A percentile compares a stretch with the other conserved stretches of the same genome.
These are phyloP conservation scores for Polyodon spathula DNA, from an alignment of 2,113 vertebrate species.

Conservation along the genomic window DNA sequence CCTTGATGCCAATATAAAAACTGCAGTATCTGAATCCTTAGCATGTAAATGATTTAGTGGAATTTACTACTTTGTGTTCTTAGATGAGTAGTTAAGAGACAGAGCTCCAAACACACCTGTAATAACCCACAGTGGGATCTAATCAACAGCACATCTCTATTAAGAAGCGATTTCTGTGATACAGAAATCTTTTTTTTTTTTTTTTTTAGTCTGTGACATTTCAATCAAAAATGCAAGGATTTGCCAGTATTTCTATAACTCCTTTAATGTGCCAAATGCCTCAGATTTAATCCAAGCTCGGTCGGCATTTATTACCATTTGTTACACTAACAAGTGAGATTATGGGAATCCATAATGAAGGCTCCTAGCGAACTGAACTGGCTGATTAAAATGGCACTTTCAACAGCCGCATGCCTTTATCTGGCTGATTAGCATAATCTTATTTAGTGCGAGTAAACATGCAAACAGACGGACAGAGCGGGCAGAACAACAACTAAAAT, in stretches of 20 bases:
- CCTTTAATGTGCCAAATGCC: slow-evolving; percentile 62
- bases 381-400: slow-evolving; percentile 81
- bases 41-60: too few relatives aligned
- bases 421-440: slow-evolving; percentile 85
- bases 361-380: slow-evolving; percentile 62
- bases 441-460: slow-evolving; percentile 84
- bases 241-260: slow-evolving; percentile 65
- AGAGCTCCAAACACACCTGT: slow-evolving; percentile 19
- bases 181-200: slow-evolving; percentile 42
- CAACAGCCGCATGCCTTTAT: slow-evolving; percentile 76
- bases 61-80: too few relatives aligned
- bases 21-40: too few relatives aligned
- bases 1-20: too few relatives aligned
- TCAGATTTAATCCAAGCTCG: slow-evolving; percentile 69
- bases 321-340: slow-evolving; percentile 81
- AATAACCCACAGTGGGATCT: slow-evolving; percentile 20
- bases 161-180: slow-evolving; percentile 58
- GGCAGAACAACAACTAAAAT: slow-evolving; percentile 49
- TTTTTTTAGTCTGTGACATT: slow-evolving; percentile 60
- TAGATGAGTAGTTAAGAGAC: too few relatives aligned
- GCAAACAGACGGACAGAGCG: slow-evolving; percentile 57
- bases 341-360: slow-evolving; percentile 93
- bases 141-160: slow-evolving; percentile 43
- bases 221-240: slow-evolving; percentile 70
- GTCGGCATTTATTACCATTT: slow-evolving; percentile 78